These are phyloP conservation scores for Sebastes hubbsi DNA, from an alignment of 2,797 vertebrate species.

Conservation along the genomic window DNA sequence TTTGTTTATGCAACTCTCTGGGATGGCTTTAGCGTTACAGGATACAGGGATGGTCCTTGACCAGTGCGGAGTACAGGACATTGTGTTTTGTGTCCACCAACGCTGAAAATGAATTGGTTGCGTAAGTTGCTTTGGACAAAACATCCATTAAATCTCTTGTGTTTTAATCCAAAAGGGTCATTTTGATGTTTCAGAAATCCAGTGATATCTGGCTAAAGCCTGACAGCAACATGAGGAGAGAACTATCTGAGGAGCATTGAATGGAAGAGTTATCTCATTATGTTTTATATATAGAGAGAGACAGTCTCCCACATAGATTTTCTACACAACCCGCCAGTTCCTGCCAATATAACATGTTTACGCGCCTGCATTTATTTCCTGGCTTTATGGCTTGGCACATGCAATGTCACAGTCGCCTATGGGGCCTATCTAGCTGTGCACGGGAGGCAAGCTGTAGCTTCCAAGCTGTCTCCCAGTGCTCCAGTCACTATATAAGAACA, in stretches of 20 bases:
- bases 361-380: neutral
- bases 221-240: neutral
- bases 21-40: neutral
- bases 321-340: neutral
- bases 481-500: neutral
- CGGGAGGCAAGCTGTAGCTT: conserved; percentile 5
- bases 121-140: neutral
- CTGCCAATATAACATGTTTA: neutral
- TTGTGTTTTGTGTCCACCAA: neutral
- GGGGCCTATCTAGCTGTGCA: conserved; percentile 1
- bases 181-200: neutral
- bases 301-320: neutral
- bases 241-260: neutral
- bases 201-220: neutral
- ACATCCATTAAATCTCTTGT: neutral
- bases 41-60: neutral
- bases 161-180: neutral
- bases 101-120: neutral
- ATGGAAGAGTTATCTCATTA: neutral
- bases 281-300: no score
- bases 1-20: neutral
- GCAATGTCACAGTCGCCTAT: neutral
- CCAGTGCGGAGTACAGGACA: neutral
- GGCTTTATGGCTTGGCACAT: neutral
- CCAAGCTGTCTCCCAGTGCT: conserved; percentile 12